These are phyloP conservation scores for Aegithalos caudatus DNA, from an alignment of 2,113 vertebrate genomes.

Conservation along the genomic window DNA sequence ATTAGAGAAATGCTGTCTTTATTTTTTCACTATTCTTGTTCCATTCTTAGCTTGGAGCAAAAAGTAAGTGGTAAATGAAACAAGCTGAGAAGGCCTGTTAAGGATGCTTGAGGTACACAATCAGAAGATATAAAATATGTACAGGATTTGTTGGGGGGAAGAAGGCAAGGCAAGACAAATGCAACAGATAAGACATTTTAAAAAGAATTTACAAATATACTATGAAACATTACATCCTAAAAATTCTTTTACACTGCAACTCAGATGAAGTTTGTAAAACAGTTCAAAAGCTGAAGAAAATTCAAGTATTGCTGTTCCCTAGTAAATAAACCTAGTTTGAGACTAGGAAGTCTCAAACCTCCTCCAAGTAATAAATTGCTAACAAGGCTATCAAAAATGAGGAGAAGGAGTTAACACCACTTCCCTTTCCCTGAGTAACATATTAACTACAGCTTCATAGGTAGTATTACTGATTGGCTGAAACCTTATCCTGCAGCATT, in stretches of 20 bases:
- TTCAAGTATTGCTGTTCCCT: not conserved
- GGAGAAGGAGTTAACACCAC: conserved; percentile 7
- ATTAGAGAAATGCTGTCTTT: not conserved
- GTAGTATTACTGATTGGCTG: conserved; percentile 47
- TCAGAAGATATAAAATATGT: not conserved
- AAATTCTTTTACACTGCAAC: not conserved
- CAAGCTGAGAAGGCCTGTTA: not conserved
- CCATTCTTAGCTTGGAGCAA: not conserved
- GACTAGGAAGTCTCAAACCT: not conserved
- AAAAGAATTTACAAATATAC: not conserved
- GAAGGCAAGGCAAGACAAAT: not conserved
- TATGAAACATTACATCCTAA: not conserved
- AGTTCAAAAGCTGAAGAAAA: not conserved
- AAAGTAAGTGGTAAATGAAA: not conserved
- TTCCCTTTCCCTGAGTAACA: not conserved
- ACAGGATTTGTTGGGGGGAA: not conserved
- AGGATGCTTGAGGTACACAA: not conserved
- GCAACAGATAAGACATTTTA: not conserved
- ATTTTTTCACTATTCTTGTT: not conserved
- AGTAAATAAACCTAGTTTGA: not conserved
- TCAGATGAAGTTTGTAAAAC: not conserved
- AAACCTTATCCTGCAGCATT: conserved; percentile 45
- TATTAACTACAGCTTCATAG: conserved; percentile 48
- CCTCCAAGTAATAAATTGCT: not conserved
- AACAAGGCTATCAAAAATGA: not conserved